phyloP scores from a whole-genome alignment of 2,888 invertebrate species.

The Acholoe squamosa region DNA sequence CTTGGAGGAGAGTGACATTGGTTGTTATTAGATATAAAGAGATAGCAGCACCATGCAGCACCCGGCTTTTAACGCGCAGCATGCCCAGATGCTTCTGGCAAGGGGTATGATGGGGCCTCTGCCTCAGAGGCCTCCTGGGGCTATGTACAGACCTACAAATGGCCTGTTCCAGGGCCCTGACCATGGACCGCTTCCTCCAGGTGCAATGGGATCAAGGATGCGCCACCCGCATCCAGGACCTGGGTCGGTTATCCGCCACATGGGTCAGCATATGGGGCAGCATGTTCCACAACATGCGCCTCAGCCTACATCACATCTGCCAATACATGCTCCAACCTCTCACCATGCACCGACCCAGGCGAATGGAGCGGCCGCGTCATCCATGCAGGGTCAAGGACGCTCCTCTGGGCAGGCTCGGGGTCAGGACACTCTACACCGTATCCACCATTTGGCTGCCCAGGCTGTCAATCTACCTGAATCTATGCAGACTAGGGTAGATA shows the following conservation, averaged over 20 bases:
- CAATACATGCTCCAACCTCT: not conserved
- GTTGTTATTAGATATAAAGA: not conserved
- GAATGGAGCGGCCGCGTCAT: not conserved
- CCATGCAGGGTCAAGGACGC: not conserved
- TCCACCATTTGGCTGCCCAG: conserved; percentile 47
- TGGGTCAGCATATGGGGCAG: not conserved
- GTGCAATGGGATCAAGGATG: not conserved
- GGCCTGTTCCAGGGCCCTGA: conserved; percentile 33
- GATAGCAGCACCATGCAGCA: conserved; percentile 22
- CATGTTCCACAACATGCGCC: not conserved
- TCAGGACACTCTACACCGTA: conserved; percentile 37
- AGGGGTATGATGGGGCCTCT: conserved; percentile 42
- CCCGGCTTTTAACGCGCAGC: conserved; percentile 46
- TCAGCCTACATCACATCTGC: not conserved
- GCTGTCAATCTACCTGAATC: conserved; percentile 33
- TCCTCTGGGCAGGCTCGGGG: not conserved
- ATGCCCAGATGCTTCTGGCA: conserved; percentile 50
- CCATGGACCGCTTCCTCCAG: conserved; percentile 4
- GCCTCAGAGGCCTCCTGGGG: conserved; percentile 2
- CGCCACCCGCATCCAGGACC: not conserved
- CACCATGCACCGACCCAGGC: not conserved
- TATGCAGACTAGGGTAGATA: conserved; percentile 76
- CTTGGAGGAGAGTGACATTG: too few relatives aligned
- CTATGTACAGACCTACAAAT: not conserved
- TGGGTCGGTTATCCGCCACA: conserved; percentile 7